Evolutionary conservation across 2,888 invertebrate species (phyloP).

Genomic region (Zele albiditarsus): DNA sequence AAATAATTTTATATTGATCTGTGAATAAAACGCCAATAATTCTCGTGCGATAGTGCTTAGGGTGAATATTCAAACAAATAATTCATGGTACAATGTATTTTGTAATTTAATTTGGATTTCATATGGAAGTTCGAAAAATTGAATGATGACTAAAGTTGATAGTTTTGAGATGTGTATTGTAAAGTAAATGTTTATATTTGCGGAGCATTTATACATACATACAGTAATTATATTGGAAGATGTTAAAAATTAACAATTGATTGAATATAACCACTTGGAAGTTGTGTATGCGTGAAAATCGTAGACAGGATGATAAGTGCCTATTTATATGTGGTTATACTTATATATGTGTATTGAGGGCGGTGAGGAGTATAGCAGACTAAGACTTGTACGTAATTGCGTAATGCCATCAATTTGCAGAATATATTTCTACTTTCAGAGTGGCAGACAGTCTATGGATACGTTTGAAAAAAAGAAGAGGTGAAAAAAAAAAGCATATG

Average conservation of each 20-base stretch:
- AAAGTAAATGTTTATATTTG: not conserved
- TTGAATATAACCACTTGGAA: not conserved
- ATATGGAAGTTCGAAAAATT: not conserved
- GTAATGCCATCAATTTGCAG: slow-evolving; percentile 63
- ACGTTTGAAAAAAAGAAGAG: slow-evolving; percentile 25
- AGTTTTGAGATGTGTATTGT: not conserved
- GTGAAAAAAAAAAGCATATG: slow-evolving; percentile 20
- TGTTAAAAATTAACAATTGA: slow-evolving; percentile 2
- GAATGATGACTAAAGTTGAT: not conserved
- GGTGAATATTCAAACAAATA: not conserved
- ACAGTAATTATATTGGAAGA: not conserved
- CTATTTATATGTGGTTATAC: slow-evolving; percentile 49
- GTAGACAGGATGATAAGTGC: slow-evolving; percentile 36
- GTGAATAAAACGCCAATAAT: not conserved
- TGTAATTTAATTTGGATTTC: not conserved
- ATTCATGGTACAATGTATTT: not conserved
- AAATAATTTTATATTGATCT: not conserved
- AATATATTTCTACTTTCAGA: slow-evolving; percentile 47
- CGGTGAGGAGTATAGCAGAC: slow-evolving; percentile 53
- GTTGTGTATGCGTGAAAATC: not conserved
- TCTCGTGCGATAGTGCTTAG: not conserved
- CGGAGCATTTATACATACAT: too few relatives aligned
- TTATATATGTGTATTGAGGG: slow-evolving; percentile 14
- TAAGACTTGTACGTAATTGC: slow-evolving; percentile 58
- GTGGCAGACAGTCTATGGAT: slow-evolving; percentile 33